Percentiles rank a stretch among this genome's conserved stretches.
Evolutionary conservation across 1,140 invertebrate species (phyloP).

Genomic region (Procambarus clarkii): DNA sequence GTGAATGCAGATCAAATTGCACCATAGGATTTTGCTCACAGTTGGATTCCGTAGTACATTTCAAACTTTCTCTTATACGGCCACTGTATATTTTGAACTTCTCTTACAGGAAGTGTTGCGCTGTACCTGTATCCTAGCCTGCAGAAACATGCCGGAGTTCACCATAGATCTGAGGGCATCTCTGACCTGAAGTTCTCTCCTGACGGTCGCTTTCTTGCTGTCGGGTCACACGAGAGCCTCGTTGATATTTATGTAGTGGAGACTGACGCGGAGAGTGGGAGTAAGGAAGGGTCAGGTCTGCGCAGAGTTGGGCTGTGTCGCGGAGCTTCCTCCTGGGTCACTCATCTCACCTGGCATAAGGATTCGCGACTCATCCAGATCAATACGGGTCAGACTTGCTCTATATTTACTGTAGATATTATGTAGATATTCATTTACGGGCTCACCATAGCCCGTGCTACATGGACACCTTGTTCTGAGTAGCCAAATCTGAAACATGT

Average conservation of each 20-base stretch:
- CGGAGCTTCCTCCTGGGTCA: slow-evolving; percentile 66
- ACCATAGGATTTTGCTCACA: no score
- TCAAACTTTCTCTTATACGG: neutral
- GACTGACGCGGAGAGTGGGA: slow-evolving; percentile 58
- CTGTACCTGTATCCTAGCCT: slow-evolving; percentile 55
- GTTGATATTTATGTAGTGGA: slow-evolving; percentile 70
- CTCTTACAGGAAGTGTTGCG: slow-evolving; percentile 54
- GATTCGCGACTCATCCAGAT: slow-evolving; percentile 61
- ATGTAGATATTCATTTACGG: no score
- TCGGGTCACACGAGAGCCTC: slow-evolving; percentile 67
- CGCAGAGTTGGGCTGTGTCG: slow-evolving; percentile 60
- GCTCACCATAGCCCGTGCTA: no score
- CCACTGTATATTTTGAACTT: neutral
- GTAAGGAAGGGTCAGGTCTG: slow-evolving; percentile 54
- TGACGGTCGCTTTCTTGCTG: slow-evolving; percentile 65
- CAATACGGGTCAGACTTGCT: slow-evolving; percentile 53
- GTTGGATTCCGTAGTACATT: no score
- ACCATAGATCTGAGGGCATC: slow-evolving; percentile 64
- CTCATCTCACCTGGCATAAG: slow-evolving; percentile 67
- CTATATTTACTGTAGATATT: no score
- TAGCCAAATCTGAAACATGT: no score
- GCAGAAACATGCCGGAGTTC: slow-evolving; percentile 50
- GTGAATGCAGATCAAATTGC: no score
- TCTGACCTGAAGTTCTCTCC: slow-evolving; percentile 70
- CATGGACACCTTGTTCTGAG: no score